These are phyloP conservation scores for Odontomachus brunneus DNA, from an alignment of 1,140 invertebrate genomes.

Conservation along the genomic window DNA sequence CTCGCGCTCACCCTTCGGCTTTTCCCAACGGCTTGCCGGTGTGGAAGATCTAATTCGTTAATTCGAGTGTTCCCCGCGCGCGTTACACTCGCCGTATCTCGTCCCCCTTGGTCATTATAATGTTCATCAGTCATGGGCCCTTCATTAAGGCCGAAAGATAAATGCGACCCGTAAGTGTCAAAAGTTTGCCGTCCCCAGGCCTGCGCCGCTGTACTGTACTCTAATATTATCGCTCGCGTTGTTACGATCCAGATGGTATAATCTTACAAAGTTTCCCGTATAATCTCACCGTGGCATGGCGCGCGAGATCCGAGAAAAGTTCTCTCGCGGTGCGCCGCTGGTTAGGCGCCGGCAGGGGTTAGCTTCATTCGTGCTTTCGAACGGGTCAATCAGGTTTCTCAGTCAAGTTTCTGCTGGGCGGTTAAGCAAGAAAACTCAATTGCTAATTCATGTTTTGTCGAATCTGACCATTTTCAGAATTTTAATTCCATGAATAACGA, in stretches of 20 bases:
- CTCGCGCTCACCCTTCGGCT: no score
- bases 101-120: constrained; percentile 12
- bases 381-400: no score
- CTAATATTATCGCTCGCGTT: constrained; percentile 48
- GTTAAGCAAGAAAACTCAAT: no score
- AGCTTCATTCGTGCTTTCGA: no score
- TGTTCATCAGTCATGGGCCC: constrained; percentile 38
- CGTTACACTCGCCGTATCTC: not conserved
- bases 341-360: not conserved
- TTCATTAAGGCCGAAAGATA: constrained; percentile 53
- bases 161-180: constrained; percentile 47
- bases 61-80: constrained; percentile 21
- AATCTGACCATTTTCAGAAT: no score
- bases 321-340: not conserved
- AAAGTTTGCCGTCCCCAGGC: constrained; percentile 45
- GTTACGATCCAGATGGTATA: constrained; percentile 34
- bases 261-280: constrained; percentile 48
- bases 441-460: no score
- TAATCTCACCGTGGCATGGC: constrained; percentile 27
- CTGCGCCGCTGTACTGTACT: constrained; percentile 3
- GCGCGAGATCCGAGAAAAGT: constrained; percentile 29
- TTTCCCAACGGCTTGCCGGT: no score
- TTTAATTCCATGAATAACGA: no score
- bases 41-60: no score
- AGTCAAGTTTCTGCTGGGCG: no score